A percentile compares a stretch with the other conserved stretches of the same genome.
phyloP scores from a whole-genome alignment of 92 coral and sea anemone species.

The Isaurus tuberculatus region DNA sequence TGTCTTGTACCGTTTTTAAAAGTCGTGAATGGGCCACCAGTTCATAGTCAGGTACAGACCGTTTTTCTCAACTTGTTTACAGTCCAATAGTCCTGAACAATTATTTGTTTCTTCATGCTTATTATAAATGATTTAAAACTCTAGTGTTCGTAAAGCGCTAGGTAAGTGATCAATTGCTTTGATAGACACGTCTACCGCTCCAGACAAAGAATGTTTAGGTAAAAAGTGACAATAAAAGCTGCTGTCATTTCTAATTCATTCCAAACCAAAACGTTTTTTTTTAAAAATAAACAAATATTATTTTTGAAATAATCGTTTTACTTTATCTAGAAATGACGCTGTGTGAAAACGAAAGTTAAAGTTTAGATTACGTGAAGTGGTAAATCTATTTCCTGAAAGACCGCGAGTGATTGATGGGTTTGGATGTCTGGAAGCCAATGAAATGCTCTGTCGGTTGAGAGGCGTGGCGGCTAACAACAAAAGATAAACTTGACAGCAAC shows the following conservation, averaged over 20 bases:
- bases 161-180: conserved; percentile 34
- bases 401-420: conserved; percentile 12
- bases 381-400: neutral
- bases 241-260: neutral
- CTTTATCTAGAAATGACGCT: neutral
- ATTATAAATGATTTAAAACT: conserved; percentile 44
- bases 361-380: conserved; percentile 18
- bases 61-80: conserved; percentile 18
- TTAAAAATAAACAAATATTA: neutral
- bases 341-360: neutral
- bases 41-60: neutral
- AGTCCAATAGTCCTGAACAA: conserved; percentile 35
- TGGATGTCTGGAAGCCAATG: conserved; percentile 35
- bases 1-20: neutral
- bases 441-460: conserved; percentile 25
- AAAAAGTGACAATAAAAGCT: neutral
- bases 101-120: conserved; percentile 28
- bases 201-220: conserved; percentile 19
- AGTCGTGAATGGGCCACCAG: conserved; percentile 20
- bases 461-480: conserved; percentile 85
- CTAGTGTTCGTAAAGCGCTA: conserved; percentile 35
- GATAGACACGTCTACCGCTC: conserved; percentile 15
- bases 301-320: neutral
- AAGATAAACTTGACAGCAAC: conserved; percentile 76
- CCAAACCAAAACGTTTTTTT: neutral